Evolutionary conservation across 2,888 invertebrate species (phyloP).

Genomic region (Elysia crispata): DNA sequence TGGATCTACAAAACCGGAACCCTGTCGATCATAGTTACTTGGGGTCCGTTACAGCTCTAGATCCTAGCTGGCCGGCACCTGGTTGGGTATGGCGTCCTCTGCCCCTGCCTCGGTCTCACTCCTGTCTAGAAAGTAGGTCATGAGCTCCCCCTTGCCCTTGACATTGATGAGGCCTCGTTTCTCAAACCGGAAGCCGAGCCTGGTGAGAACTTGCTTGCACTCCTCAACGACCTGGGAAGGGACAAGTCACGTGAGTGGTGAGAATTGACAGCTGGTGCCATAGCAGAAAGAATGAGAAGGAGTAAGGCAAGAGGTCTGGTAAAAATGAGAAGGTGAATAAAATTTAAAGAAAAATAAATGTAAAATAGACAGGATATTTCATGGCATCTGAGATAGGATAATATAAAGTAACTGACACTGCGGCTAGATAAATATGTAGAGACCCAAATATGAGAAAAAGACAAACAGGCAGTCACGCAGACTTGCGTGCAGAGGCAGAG

Average conservation of each 20-base stretch:
- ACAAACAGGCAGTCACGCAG: too few species aligned
- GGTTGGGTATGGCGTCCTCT: conserved; percentile 25
- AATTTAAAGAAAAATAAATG: not conserved
- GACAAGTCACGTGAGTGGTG: too few species aligned
- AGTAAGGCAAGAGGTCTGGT: not conserved
- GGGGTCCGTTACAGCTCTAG: too few species aligned
- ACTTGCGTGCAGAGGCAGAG: too few species aligned
- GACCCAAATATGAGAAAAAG: too few species aligned
- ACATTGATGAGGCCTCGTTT: conserved; percentile 96
- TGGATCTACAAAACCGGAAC: too few species aligned
- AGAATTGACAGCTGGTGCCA: too few species aligned
- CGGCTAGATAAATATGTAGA: too few species aligned
- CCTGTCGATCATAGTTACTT: too few species aligned
- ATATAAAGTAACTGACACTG: too few species aligned
- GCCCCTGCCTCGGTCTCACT: not conserved
- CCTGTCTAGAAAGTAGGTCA: conserved; percentile 90
- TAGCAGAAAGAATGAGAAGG: not conserved
- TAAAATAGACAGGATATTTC: too few species aligned
- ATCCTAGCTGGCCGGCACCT: conserved; percentile 25
- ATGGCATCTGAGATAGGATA: too few species aligned
- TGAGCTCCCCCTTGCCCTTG: conserved; percentile 96
- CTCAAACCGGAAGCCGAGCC: conserved; percentile 94
- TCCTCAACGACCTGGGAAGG: conserved; percentile 92
- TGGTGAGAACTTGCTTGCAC: conserved; percentile 91
- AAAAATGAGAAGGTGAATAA: not conserved